Evolutionary conservation across 2,888 invertebrate species (phyloP), one percentile per base, ranked within the genome.

Genomic region (Pseudeuparius sepicola): DNA sequence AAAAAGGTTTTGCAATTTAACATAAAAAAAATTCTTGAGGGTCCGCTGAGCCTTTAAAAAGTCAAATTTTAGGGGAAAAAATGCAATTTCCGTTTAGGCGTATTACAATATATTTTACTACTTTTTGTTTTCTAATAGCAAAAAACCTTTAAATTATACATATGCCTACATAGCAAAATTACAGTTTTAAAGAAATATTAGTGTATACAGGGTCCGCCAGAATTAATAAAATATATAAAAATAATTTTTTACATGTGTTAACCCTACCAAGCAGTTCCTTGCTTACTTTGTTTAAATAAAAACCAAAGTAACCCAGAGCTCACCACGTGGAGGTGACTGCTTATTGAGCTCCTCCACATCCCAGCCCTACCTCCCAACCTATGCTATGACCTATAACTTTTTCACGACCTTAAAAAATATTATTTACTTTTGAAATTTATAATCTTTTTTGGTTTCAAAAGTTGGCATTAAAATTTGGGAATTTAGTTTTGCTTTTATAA

Each of bases 401-500:
- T 25, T 25, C 9, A n/a, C 9, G 25, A 25, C 25, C 25, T 25
- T 25, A 25, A n/a, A n/a, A 25, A n/a, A 9, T 25, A 25, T 25
- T 25, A 25, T 25, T 25, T 25, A 25, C n/a, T 25, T 14, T 25
- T 9, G 25, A 25, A 25, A 25, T 9, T 25, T 25, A 25, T 25
- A 25, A 13, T 25, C 25, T 14, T 25, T 25, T 4, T 16, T 3
- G n/a, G n/a, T n/a, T n/a, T n/a, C n/a, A n/a, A n/a, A n/a, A n/a
- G n/a, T n/a, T n/a, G n/a, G n/a, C n/a, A n/a, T n/a, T n/a, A n/a
- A n/a, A n/a, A n/a, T n/a, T n/a, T n/a, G n/a, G n/a, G n/a, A n/a
- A n/a, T n/a, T n/a, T n/a, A 29, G 4, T 29, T 14, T 14, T 29
- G 29, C 16, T 16, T 16, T 29, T 29, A 29, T 29, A 29, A 29